Conservation (phyloP, 2,888 invertebrate species). For the Dinocampus coccinellae region DNA sequence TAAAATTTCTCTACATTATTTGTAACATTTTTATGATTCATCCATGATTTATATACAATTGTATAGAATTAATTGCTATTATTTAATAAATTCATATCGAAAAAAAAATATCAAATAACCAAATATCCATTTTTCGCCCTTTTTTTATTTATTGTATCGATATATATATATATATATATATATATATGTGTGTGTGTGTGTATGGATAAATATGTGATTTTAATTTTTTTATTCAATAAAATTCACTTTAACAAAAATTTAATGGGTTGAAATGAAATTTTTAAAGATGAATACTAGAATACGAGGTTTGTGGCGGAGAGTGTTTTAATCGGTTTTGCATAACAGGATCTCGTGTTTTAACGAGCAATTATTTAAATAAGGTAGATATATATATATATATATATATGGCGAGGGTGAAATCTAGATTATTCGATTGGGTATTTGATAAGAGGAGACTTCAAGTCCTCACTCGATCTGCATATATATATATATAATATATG, state of each 20-base stretch:
- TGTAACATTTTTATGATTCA: not conserved
- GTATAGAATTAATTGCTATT: not conserved
- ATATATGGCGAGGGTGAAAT: constrained; percentile 16
- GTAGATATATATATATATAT: not conserved
- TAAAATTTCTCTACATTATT: not conserved
- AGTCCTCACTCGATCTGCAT: not conserved
- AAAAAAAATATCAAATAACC: too few species aligned
- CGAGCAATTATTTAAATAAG: constrained; percentile 42
- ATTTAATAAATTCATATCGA: too few species aligned
- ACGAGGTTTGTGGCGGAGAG: constrained; percentile 1
- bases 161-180: too few species aligned
- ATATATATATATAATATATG: not conserved
- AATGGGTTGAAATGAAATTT: constrained; percentile 17
- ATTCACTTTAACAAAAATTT: not conserved
- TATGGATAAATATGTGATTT: too few species aligned
- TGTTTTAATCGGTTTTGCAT: constrained; percentile 40
- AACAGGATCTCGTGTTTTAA: constrained; percentile 25
- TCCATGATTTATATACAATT: not conserved
- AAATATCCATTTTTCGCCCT: too few species aligned
- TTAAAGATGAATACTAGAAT: constrained; percentile 14
- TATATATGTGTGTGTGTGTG: too few species aligned
- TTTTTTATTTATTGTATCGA: too few species aligned
- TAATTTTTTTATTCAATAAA: not conserved
- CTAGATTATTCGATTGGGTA: constrained; percentile 36
- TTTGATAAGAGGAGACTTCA: constrained; percentile 17